A percentile compares a stretch with the other conserved stretches of the same genome.
phyloP scores from a whole-genome alignment of 2,888 invertebrate genomes.

The Epirrhoe tristata region DNA sequence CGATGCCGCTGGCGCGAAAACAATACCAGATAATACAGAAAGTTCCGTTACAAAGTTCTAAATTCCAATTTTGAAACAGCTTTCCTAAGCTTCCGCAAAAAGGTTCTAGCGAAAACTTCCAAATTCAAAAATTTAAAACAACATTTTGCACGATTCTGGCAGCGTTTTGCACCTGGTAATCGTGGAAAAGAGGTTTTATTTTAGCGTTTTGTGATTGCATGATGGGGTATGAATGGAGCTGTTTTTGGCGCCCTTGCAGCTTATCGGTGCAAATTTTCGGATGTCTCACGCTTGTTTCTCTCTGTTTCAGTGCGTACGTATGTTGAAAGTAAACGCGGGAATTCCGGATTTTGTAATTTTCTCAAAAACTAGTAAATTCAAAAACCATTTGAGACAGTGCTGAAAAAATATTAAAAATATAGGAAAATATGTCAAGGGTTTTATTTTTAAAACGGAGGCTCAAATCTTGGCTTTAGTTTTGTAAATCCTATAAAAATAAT shows the following conservation, averaged over 20 bases:
- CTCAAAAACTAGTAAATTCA: not conserved
- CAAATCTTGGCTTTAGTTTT: not conserved
- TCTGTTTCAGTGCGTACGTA: not conserved
- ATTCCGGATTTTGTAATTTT: not conserved
- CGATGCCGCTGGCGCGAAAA: slow-evolving; percentile 34
- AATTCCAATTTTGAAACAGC: slow-evolving; percentile 43
- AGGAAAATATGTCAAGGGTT: not conserved
- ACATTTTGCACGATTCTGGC: slow-evolving; percentile 10
- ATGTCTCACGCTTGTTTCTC: slow-evolving; percentile 3
- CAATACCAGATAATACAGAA: slow-evolving; percentile 44
- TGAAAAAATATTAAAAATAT: not conserved
- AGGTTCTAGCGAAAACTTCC: slow-evolving; percentile 36
- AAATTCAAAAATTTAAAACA: slow-evolving; percentile 38
- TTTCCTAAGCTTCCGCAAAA: slow-evolving; percentile 38
- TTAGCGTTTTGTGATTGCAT: not conserved
- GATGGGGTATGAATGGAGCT: not conserved
- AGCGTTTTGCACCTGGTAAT: slow-evolving; percentile 30
- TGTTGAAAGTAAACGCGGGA: not conserved
- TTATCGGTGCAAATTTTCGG: not conserved
- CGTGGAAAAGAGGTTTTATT: not conserved
- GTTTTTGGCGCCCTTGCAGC: not conserved
- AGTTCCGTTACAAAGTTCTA: slow-evolving; percentile 39
- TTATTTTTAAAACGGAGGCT: not conserved
- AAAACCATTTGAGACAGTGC: not conserved
- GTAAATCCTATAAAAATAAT: slow-evolving; percentile 1